Evolutionary conservation across 2,113 vertebrate genomes (phyloP).

Genomic region (Sceloporus tristichus): DNA sequence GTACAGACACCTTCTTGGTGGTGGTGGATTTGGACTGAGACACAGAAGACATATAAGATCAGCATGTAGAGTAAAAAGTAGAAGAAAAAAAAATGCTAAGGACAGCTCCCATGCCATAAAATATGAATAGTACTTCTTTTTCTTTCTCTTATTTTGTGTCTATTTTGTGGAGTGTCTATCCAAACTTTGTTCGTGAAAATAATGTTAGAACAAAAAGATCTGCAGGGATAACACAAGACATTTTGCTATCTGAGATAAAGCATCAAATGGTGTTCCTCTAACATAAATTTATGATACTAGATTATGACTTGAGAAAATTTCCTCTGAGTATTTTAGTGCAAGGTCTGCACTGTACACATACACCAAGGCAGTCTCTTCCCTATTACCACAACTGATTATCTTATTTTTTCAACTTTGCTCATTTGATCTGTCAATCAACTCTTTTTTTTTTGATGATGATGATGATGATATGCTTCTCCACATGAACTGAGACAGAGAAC

Average conservation of each 20-base stretch:
- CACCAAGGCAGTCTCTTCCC: not conserved
- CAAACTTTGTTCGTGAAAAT: conserved; percentile 40
- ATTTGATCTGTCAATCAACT: not conserved
- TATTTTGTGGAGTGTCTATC: conserved; percentile 16
- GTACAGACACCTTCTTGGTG: not conserved
- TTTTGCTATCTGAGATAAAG: not conserved
- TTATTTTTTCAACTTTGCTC: not conserved
- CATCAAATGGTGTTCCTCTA: not conserved
- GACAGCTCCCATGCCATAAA: conserved; percentile 5
- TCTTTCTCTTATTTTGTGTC: conserved; percentile 1
- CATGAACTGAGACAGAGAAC: too few species aligned
- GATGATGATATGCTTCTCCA: too few species aligned
- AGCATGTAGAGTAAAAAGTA: conserved; percentile 42
- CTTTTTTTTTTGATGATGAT: too few species aligned
- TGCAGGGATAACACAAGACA: not conserved
- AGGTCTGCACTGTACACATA: not conserved
- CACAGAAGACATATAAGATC: conserved; percentile 36
- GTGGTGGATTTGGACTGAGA: conserved; percentile 40
- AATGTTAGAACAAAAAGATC: not conserved
- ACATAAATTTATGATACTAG: not conserved
- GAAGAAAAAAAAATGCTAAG: conserved; percentile 42
- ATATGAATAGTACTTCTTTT: conserved; percentile 31
- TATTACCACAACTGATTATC: not conserved
- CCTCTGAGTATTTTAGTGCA: not conserved
- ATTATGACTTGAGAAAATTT: not conserved